Evolutionary conservation across 2,888 invertebrate species (phyloP), one percentile per base, ranked within the genome.

Genomic region (Ornithoptera priamus): DNA sequence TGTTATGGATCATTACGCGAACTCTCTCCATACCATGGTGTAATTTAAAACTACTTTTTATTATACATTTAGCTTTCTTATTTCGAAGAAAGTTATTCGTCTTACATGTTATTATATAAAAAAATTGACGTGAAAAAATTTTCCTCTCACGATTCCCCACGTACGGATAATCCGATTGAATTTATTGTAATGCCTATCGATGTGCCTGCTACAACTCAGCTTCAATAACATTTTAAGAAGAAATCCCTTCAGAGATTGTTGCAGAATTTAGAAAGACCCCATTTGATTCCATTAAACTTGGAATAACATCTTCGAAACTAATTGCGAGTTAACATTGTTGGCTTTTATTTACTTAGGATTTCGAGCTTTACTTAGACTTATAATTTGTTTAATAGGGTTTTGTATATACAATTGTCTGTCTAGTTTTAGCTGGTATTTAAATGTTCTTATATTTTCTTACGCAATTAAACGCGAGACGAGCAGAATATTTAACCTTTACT

Each of bases 131-230:
- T 56, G 36, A 62, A 56, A 24, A 56, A 62, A 56, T 67, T 61
- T 66, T 56, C 17, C 60, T 61, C 53, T 18, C 67, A 22, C 61
- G 62, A 18, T 67, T 67, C 56, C 36, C 53, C 67, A 42, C 62
- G 61, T 42, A 61, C 53, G 36, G 67, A 67, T 67, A 67, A 67
- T 67, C 67, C 62, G 62, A 67, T 67, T 67, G 67, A 67, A 67
- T 67, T 62, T 67, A 67, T 67, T 67, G 67, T 66, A 66, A 67
- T 67, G 62, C 53, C 67, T 67, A 56, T 67, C 62, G 50, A 59
- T 59, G 59, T 60, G 53, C 66, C 60, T 66, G 66, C 36, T 39
- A 62, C 62, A 67, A 67, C 62, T 62, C 62, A 12, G 61, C 36
- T 67, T 22, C 53, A 53, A 67, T 67, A 62, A 67, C 67, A 62